phyloP scores from a whole-genome alignment of 64 coral and sea anemone species.

The Actinia equina region DNA sequence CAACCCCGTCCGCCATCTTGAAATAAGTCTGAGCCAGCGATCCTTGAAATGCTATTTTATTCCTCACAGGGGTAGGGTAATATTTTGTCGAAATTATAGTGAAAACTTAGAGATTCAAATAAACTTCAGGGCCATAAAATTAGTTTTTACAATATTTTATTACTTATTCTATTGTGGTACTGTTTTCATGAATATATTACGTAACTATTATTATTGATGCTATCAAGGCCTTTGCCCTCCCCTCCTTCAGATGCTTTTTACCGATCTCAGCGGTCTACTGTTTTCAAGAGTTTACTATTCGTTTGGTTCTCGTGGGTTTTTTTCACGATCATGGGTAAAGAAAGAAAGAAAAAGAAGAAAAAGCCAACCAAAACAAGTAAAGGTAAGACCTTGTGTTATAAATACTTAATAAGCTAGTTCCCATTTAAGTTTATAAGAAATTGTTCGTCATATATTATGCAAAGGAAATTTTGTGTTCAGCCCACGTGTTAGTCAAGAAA shows the following conservation, averaged over 20 bases:
- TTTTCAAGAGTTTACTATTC: neutral
- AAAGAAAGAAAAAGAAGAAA: slow-evolving; percentile 32
- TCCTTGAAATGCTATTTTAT: neutral
- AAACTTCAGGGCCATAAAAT: neutral
- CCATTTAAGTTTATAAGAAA: neutral
- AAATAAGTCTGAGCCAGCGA: slow-evolving; percentile 20
- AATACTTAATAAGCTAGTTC: neutral
- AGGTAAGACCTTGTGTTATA: neutral
- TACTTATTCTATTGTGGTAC: neutral
- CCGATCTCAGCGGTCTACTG: neutral
- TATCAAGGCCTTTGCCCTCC: neutral
- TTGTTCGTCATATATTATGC: neutral
- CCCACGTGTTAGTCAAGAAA: too few species aligned
- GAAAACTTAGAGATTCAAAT: neutral
- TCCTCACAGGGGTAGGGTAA: neutral
- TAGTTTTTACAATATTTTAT: neutral
- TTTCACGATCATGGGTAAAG: neutral
- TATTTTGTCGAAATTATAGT: neutral
- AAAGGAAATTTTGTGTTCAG: too few species aligned
- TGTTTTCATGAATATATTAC: neutral
- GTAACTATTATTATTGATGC: neutral
- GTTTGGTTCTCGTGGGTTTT: neutral
- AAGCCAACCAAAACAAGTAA: neutral
- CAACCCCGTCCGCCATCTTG: slow-evolving; percentile 29
- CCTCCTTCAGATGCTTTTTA: neutral